Evolutionary conservation across 1,140 invertebrate species (phyloP).

Genomic region (Fopius arisanus): DNA sequence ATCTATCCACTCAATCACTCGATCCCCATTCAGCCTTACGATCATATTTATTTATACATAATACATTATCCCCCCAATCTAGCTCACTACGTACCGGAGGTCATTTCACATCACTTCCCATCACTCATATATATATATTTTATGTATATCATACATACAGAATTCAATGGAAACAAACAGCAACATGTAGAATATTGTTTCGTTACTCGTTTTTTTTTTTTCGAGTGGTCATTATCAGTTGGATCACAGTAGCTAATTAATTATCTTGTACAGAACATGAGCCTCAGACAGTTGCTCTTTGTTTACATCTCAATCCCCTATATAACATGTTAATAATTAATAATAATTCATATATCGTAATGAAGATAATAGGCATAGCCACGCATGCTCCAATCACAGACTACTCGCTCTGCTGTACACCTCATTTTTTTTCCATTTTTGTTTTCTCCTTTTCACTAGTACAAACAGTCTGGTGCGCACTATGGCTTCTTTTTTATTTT

Average conservation of each 20-base stretch:
- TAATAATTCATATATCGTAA: conserved; percentile 56
- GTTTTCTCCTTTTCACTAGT: conserved; percentile 30
- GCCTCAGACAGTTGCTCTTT: neutral
- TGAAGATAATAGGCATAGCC: conserved; percentile 65
- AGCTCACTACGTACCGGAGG: conserved; percentile 52
- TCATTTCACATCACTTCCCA: conserved; percentile 33
- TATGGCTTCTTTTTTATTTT: conserved; percentile 49
- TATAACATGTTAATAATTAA: conserved; percentile 46
- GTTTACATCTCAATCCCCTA: neutral
- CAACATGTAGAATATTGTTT: neutral
- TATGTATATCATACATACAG: conserved; percentile 8
- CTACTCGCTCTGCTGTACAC: conserved; percentile 60
- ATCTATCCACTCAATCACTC: neutral
- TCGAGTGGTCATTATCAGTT: neutral
- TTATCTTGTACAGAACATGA: neutral
- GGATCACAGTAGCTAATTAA: conserved; percentile 3
- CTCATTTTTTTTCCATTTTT: conserved; percentile 15
- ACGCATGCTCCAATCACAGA: conserved; percentile 65
- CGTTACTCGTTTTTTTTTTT: neutral
- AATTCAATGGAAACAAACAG: neutral
- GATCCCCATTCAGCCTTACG: neutral
- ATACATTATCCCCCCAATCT: conserved; percentile 50
- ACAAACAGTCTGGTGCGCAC: conserved; percentile 63
- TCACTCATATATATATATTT: conserved; percentile 6
- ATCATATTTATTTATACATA: conserved; percentile 12